Evolutionary conservation across 2,888 invertebrate species (phyloP).

Genomic region (Philaethria dido): DNA sequence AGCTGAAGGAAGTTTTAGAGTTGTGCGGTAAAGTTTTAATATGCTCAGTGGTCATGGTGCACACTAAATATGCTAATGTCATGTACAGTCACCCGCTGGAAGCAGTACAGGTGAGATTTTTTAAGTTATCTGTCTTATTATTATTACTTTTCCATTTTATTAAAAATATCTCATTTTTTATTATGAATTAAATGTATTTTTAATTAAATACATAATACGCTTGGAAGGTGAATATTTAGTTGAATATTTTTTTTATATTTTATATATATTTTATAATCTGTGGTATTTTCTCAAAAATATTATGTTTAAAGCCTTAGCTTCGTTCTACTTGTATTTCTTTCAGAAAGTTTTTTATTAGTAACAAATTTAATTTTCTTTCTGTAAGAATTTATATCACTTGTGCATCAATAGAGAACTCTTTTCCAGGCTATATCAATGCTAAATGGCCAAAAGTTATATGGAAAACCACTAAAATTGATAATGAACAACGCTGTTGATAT

Average conservation of each 20-base stretch:
- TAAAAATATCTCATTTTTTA: too few species aligned
- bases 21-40: conserved; percentile 64
- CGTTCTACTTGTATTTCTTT: too few species aligned
- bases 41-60: conserved; percentile 51
- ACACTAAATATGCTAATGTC: conserved; percentile 57
- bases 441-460: conserved; percentile 61
- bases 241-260: too few species aligned
- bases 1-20: conserved; percentile 64
- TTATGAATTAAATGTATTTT: too few species aligned
- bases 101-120: conserved; percentile 65
- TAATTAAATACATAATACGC: too few species aligned
- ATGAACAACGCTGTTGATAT: conserved; percentile 52
- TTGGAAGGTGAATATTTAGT: too few species aligned
- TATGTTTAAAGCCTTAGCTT: too few species aligned
- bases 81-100: conserved; percentile 73
- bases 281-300: too few species aligned
- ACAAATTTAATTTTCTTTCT: too few species aligned
- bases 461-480: conserved; percentile 54
- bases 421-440: conserved; percentile 75
- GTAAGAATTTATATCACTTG: not conserved
- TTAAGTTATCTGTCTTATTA: not conserved
- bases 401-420: not conserved
- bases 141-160: too few species aligned
- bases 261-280: too few species aligned
- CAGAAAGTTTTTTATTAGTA: too few species aligned